Evolutionary conservation across 2,113 vertebrate genomes (phyloP).

Genomic region (Prunella fulvescens): DNA sequence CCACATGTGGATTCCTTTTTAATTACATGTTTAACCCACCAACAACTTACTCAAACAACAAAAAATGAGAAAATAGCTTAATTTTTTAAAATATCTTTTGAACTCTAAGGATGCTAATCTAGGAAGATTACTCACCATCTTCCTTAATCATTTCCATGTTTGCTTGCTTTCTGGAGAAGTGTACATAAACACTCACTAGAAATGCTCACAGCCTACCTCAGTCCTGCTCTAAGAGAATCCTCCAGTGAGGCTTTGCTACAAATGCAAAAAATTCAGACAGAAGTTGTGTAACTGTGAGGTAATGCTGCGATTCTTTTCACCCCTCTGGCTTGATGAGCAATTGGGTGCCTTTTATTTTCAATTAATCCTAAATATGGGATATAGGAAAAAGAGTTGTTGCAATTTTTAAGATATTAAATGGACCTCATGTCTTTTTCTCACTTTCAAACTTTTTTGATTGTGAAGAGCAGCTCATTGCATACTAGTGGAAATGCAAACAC

Average conservation of each 20-base stretch:
- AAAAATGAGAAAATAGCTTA: neutral
- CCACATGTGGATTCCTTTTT: neutral
- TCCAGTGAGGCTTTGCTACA: neutral
- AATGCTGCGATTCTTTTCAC: neutral
- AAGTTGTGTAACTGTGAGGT: neutral
- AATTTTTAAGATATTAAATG: neutral
- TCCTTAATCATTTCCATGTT: neutral
- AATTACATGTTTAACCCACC: neutral
- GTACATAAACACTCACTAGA: neutral
- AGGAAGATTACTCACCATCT: neutral
- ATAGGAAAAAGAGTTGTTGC: neutral
- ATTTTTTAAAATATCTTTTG: neutral
- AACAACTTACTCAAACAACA: neutral
- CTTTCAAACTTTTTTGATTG: neutral
- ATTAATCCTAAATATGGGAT: neutral
- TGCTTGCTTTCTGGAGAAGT: neutral
- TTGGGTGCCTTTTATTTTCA: neutral
- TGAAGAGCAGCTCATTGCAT: neutral
- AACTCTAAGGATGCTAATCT: neutral
- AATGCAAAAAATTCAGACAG: neutral
- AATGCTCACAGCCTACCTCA: neutral
- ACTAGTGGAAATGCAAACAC: neutral
- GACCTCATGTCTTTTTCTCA: neutral
- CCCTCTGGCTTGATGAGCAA: neutral
- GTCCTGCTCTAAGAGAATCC: neutral